Conservation (phyloP, 2,888 invertebrate species). For the Embidobia sp. region DNA sequence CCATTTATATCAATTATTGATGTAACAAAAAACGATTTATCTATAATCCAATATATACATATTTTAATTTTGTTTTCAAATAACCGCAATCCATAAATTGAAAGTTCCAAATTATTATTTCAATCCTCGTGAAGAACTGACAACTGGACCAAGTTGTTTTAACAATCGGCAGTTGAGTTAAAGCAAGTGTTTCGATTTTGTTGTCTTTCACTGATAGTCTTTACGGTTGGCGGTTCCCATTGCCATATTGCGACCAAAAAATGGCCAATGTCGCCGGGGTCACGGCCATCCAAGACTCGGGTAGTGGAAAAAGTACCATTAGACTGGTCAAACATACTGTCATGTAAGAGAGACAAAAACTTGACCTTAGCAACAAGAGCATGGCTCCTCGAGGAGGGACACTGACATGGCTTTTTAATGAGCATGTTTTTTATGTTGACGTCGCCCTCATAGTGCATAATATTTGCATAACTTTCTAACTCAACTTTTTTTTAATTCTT, state of each 20-base stretch:
- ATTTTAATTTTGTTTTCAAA: no score
- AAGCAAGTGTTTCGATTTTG: slow-evolving; percentile 71
- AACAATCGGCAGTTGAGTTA: slow-evolving; percentile 30
- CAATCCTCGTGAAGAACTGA: slow-evolving; percentile 15
- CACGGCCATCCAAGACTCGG: slow-evolving; percentile 81
- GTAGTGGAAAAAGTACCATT: slow-evolving; percentile 82
- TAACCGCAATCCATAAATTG: background rate
- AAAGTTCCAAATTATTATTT: background rate
- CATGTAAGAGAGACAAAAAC: slow-evolving; percentile 78
- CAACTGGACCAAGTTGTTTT: no score
- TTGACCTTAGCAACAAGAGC: slow-evolving; percentile 70
- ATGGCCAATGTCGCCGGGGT: slow-evolving; percentile 84
- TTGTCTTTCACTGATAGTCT: slow-evolving; percentile 85
- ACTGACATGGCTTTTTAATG: slow-evolving; percentile 77
- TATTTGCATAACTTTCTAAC: no score
- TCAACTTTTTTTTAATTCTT: no score
- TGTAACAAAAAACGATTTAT: no score
- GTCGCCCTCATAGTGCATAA: no score
- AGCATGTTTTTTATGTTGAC: slow-evolving; percentile 73
- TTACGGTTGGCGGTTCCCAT: slow-evolving; percentile 98
- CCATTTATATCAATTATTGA: no score
- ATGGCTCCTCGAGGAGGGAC: slow-evolving; percentile 73
- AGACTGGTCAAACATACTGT: slow-evolving; percentile 81
- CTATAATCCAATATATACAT: no score
- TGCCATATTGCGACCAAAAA: slow-evolving; percentile 97